Evolutionary conservation across 2,797 vertebrate genomes (phyloP).

Genomic region (Acomys russatus): DNA sequence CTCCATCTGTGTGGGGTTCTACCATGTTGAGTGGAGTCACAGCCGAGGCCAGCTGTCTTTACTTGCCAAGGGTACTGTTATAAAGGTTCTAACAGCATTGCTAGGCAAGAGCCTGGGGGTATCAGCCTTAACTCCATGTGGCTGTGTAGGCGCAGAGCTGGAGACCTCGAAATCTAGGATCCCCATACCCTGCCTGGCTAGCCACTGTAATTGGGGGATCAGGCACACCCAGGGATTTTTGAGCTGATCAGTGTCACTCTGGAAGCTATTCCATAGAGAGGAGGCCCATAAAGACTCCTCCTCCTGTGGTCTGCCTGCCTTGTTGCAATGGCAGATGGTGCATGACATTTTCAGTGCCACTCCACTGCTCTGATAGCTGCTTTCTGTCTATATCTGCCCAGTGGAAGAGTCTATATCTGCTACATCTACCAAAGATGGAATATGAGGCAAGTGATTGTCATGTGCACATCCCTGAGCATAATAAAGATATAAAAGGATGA

Average conservation of each 20-base stretch:
- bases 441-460: too few species aligned
- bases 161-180: not conserved
- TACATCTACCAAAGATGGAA: not conserved
- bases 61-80: not conserved
- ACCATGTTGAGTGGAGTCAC: rapidly evolving
- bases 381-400: not conserved
- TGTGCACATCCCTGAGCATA: rapidly evolving
- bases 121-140: not conserved
- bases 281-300: rapidly evolving
- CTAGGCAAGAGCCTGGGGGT: rapidly evolving
- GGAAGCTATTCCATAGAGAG: not conserved
- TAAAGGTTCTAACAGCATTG: not conserved
- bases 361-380: not conserved
- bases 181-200: too few species aligned
- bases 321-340: rapidly evolving
- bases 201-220: too few species aligned
- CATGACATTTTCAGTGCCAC: rapidly evolving
- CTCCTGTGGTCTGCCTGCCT: not conserved
- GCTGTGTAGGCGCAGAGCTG: not conserved
- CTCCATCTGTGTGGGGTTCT: not conserved
- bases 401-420: too few species aligned
- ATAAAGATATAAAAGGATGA: not conserved
- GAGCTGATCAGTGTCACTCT: too few species aligned
- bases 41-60: not conserved
- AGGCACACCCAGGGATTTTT: rapidly evolving